These are phyloP conservation scores for Euclidia mi DNA, from an alignment of 2,888 invertebrate genomes.

Conservation along the genomic window DNA sequence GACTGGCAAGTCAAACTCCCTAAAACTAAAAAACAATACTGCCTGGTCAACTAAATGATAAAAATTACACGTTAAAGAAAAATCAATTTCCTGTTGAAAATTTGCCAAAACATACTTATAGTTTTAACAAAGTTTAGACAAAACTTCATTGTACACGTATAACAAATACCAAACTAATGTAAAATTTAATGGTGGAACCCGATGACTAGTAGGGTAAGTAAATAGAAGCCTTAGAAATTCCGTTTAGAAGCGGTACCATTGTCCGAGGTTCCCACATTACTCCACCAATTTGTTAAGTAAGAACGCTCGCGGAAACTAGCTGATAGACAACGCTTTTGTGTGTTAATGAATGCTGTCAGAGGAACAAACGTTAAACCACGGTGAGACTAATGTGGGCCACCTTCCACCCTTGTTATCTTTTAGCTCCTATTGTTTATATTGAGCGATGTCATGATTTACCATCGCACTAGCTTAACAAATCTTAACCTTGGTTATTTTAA, in stretches of 20 bases:
- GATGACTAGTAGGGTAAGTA: conserved; percentile 49
- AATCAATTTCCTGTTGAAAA: too few species aligned
- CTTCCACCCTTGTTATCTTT: conserved; percentile 81
- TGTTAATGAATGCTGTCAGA: conserved; percentile 85
- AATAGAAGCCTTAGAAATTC: conserved; percentile 59
- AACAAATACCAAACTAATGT: too few species aligned
- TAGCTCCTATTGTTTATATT: conserved; percentile 76
- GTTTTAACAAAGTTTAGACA: too few species aligned
- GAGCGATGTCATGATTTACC: conserved; percentile 73
- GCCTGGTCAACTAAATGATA: too few species aligned
- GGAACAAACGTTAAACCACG: conserved; percentile 75
- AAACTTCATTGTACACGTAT: too few species aligned
- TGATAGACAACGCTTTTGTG: conserved; percentile 84
- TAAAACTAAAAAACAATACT: too few species aligned
- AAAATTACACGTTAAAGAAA: too few species aligned
- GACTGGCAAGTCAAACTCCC: too few species aligned
- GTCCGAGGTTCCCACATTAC: conserved; percentile 75
- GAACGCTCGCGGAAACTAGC: conserved; percentile 77
- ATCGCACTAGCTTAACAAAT: conserved; percentile 38
- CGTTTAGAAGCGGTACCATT: conserved; percentile 59
- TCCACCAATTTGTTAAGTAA: conserved; percentile 80
- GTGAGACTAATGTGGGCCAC: conserved; percentile 79
- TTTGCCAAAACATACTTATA: too few species aligned
- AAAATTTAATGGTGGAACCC: conserved; percentile 48
- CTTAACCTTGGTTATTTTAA: too few species aligned